Evolutionary conservation across 2,113 vertebrate species (phyloP), one percentile per base, ranked within the genome.

Genomic region (Xiphophorus couchianus): DNA sequence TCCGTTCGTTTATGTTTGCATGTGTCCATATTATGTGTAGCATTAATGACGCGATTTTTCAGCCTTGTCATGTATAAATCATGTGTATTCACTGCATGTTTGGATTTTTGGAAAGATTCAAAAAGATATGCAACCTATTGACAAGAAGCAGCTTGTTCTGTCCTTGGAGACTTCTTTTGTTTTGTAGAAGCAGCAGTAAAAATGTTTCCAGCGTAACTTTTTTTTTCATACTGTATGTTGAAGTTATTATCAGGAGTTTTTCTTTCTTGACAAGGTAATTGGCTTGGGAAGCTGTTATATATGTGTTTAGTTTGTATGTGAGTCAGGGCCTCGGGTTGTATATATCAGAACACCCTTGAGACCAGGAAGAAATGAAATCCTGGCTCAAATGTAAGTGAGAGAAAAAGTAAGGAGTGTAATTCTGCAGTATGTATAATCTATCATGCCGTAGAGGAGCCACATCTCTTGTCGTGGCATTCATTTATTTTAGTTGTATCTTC

Each of bases 161-260:
- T 84, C 90, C 80, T 88, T 71, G 67, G 83, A 85, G 85, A 83
- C 44, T 72, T 85, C 39, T 71, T 73, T 81, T 82, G 76, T 81
- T 87, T 71, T 79, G 73, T 78, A 66, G 69, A 69, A 80, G 80
- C 77, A 78, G 80, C 62, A 72, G 54, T 69, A 30, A 66, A 75
- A 28, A 58, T 22, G 90, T 82, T 84, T 81, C 84, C 76, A 61
- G 70, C 29, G 9, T 31, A 13, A 77, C 68, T 71, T 72, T 30
- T 37, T 72, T 73, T 35, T 10, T 12, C 35, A 12, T 69, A 66
- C 44, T 71, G 12, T 35, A 72, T 71, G 64, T 71, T 71, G 69
- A 39, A 79, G 76, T 84, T 83, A 88, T 85, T 80, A 84, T 68
- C 69, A 28, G 5, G 13, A 61, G 31, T 73, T 69, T 76, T 74